Conservation (phyloP, 2,113 vertebrate genomes). For the human region DNA sequence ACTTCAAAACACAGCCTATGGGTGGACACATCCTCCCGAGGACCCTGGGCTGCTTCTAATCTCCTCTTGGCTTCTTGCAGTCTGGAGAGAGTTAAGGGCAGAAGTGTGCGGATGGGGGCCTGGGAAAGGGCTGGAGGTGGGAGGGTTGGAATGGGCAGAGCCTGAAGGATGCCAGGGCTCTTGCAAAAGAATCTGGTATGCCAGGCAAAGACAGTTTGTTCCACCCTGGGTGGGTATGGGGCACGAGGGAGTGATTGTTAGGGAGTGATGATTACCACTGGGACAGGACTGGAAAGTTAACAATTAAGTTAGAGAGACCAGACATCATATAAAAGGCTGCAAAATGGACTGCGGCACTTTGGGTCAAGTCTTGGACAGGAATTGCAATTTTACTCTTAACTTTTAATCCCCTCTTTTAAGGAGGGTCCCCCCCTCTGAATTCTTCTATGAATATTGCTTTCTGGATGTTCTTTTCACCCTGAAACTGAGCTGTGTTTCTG, state of each 20-base stretch:
- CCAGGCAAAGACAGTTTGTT: neutral
- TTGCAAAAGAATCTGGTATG: constrained; percentile 7
- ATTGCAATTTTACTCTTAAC: neutral
- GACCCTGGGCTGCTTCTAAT: neutral
- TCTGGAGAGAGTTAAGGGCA: neutral
- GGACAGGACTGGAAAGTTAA: neutral
- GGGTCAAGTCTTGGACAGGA: neutral
- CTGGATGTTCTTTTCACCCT: neutral
- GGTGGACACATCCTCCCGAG: neutral
- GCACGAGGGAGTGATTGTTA: neutral
- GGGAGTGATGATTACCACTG: no score
- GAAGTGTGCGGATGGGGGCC: neutral
- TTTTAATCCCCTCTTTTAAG: neutral
- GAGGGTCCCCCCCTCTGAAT: neutral
- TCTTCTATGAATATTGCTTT: neutral
- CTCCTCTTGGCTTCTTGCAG: neutral
- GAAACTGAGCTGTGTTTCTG: neutral
- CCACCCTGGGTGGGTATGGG: neutral
- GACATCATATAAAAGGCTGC: neutral
- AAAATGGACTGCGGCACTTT: neutral
- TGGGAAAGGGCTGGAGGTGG: neutral
- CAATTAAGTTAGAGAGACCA: neutral
- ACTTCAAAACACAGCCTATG: neutral
- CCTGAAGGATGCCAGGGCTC: neutral
- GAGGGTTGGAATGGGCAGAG: neutral